Base-by-base conservation (phyloP, 2,888 invertebrate genomes). In the Agrochola litura region DNA sequence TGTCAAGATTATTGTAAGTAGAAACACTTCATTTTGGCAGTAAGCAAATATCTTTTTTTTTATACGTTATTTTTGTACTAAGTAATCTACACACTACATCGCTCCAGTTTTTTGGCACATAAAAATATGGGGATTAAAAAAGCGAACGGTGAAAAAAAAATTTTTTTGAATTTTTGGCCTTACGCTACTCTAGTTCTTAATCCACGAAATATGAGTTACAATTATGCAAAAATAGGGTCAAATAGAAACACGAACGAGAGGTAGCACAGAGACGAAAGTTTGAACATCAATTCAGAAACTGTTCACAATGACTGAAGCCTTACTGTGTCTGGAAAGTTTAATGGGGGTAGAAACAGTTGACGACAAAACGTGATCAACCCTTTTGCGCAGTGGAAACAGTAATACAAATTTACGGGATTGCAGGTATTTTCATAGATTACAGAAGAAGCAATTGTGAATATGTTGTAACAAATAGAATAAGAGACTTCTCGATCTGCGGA, bases 281-380 rank as follows among this genome's bases (percentile, higher is more conserved):
- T n/a, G 9, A 49, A 43, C 30, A 63, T 30, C 14, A 22, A 56
- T 64, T 76, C n/a, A 25, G 16, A 58, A 78, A 81, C 46, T 54
- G 2, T 54, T 30, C 10, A 16, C n/a, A 63, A 74, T 81, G 2
- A 4, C 1, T 6, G 63, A 54, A 77, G 16, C 25, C 60, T 52
- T 60, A 79, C 12, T 16, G 8, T 16, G 12, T 6, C 6, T 12
- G 46, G 25, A 61, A 81, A 73, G 22, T 80, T 61, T 60, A 6
- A 37, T 10, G 14, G 30, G 37, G 46, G 12, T 77, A 70, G 8
- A 60, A 58, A 80, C 74, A 46, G 14, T 30, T n/a, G 30, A 22
- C 19, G 41, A n/a, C 4, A 75, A 22, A 64, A 56, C n/a, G 49
- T 81, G 56, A 75, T 63, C 30, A 46, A 81, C 6, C 19, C 6